Evolutionary conservation across 2,113 vertebrate species (phyloP), one percentile per base, ranked within the genome.

Genomic region (Delphinus delphis): DNA sequence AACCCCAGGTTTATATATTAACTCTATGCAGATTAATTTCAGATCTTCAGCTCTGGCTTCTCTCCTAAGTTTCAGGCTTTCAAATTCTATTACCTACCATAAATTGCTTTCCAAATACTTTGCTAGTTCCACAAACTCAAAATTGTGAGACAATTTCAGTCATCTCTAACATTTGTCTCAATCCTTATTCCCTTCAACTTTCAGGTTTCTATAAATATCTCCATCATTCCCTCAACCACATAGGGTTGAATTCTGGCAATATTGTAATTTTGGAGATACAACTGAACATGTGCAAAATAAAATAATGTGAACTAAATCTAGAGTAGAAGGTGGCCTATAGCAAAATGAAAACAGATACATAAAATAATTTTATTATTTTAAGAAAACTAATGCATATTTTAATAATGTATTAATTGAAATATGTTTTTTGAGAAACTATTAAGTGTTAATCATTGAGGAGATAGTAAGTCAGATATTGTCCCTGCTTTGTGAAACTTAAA

Each of bases 41-140:
- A 97, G 11, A 82, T 93, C 38, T 92, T 93, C 38, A 95, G 31
- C 53, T 97, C 2, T 95, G 15, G 5, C 31, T 76, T 89, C 20
- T 77, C 9, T 55, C 60, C 44, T 67, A 92, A 91, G 67, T 28
- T 96, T 41, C 10, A 82, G 44, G 71, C 83, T 92, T 93, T 94
- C 67, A 93, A 88, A 88, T 77, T 92, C 65, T 79, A 86, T 95
- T 95, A 88, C 55, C 21, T 86, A 38, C 14, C 31, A 89, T 36
- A 91, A 95, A 93, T 79, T 93, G 23, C 44, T 89, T 86, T 87
- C n/a, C 12, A 89, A 92, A 93, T 89, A 83, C 17, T 93, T 97
- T 18, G 3, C 25, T 91, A 67, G 50, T 41, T 77, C 17, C 15
- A 67, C 60, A 70, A 94, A 77, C 3, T 73, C 53, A 96, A 93